phyloP scores from a whole-genome alignment of 1,140 invertebrate genomes.

The Pseudobourletiella spinata region DNA sequence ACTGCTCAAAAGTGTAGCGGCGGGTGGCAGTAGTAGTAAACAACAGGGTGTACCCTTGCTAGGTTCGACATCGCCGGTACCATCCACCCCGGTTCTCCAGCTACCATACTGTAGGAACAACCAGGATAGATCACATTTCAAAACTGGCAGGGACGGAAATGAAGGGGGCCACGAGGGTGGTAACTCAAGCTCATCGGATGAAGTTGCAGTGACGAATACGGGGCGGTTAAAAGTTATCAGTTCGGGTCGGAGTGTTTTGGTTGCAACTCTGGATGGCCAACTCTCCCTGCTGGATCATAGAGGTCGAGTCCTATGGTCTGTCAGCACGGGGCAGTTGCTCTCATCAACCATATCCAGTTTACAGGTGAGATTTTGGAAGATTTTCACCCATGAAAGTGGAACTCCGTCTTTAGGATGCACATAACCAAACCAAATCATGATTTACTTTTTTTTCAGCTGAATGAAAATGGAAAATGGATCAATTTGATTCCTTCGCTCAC shows the following conservation, averaged over 20 bases:
- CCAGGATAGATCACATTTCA: not conserved
- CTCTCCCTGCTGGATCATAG: slow-evolving; percentile 22
- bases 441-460: slow-evolving; percentile 50
- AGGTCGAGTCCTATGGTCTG: slow-evolving; percentile 25
- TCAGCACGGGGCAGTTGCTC: slow-evolving; percentile 30
- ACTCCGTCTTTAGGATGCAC: no score
- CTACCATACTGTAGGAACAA: not conserved
- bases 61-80: not conserved
- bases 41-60: not conserved
- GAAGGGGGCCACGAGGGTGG: not conserved
- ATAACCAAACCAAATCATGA: no score
- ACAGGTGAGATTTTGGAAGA: slow-evolving; percentile 19
- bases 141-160: not conserved
- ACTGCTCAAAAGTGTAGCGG: not conserved
- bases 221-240: not conserved
- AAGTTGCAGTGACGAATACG: slow-evolving; percentile 2
- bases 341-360: slow-evolving; percentile 33
- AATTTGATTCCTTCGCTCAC: slow-evolving; percentile 82
- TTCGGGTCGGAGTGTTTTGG: slow-evolving; percentile 13
- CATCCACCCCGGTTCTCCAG: slow-evolving; percentile 4
- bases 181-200: slow-evolving; percentile 3
- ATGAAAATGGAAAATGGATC: slow-evolving; percentile 72
- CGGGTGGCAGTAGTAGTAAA: not conserved
- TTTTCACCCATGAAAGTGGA: not conserved
- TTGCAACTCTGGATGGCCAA: slow-evolving; percentile 32